Evolutionary conservation across 2,113 vertebrate genomes (phyloP), one percentile per base, ranked within the genome.

Genomic region (Chionis minor): DNA sequence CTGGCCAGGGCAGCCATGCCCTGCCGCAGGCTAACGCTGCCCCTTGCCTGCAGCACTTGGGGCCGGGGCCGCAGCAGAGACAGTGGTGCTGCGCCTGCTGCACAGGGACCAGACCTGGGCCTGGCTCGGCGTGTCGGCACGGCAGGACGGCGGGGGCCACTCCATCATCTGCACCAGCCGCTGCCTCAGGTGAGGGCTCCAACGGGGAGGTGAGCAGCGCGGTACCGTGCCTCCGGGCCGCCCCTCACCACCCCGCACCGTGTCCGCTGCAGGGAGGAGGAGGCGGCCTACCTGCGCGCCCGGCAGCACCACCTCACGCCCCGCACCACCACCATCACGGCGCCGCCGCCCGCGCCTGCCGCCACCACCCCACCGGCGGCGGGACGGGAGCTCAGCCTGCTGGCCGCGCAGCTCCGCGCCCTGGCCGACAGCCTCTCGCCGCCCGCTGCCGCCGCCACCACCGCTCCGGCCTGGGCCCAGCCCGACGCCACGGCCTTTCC

Each of bases 341-440:
- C n/a, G 6, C 59, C 30, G 32, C 85, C 52, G 6, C 33, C 40
- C 5, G 27, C 17, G n/a, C 58, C 86, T 9, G 42, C 27, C 12
- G 49, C 38, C 47, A 12, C 52, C 32, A 28, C 44, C 22, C 28
- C 67, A 27, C 32, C 70, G 28, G 24, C 30, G 52, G 97, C 98
- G 38, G 97, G 91, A 65, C 96, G 28, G 5, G 98, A 98, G 92
- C 98, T 98, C 92, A 98, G 97, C n/a, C 91, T 98, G 14, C 93
- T 99, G 82, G 98, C 98, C 26, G 96, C 97, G 42, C 98, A 99
- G 97, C 98, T 99, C 89, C 98, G 98, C 55, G 98, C 98, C 5
- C 86, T 99, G 81, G 98, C 98, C 59, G 98, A 97, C 92, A 98
- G 97, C 95, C 98, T 98, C 35, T 82, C 84, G 22, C 70, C 84